A percentile compares a stretch with the other conserved stretches of the same genome.
phyloP scores from a whole-genome alignment of 2,797 vertebrate species.

The Propithecus deckenii region DNA sequence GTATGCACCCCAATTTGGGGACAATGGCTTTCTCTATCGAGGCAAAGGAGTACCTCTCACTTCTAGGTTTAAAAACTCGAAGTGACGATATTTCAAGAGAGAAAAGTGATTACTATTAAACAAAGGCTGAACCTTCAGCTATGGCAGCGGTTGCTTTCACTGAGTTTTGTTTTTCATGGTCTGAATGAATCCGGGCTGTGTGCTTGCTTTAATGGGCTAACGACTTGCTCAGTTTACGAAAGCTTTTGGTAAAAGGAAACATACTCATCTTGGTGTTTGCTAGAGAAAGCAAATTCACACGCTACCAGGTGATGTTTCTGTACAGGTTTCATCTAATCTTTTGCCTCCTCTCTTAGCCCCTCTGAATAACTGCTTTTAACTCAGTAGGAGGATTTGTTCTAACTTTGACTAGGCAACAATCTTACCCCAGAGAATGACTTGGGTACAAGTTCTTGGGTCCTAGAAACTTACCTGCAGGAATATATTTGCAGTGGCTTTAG shows the following conservation, averaged over 20 bases:
- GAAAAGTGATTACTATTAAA: conserved; percentile 61
- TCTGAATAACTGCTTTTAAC: neutral
- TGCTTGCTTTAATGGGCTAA: conserved; percentile 23
- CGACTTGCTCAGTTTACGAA: conserved; percentile 40
- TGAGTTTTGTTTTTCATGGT: conserved; percentile 54
- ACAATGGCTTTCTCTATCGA: conserved; percentile 74
- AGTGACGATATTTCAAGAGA: conserved; percentile 44
- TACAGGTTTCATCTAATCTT: neutral
- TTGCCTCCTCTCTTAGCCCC: neutral
- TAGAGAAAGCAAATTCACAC: neutral
- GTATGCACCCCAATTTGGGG: conserved; percentile 66
- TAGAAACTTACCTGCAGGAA: neutral
- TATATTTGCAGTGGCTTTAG: neutral
- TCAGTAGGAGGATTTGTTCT: neutral
- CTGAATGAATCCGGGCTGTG: conserved; percentile 38
- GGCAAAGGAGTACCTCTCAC: conserved; percentile 57
- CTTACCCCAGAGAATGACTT: neutral
- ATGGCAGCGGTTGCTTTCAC: neutral
- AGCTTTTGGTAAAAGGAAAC: conserved; percentile 42
- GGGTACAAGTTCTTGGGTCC: neutral
- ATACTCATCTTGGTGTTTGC: neutral
- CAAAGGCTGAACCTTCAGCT: conserved; percentile 42
- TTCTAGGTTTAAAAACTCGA: conserved; percentile 69
- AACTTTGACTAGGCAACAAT: neutral
- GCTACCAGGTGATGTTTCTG: neutral